Evolutionary conservation across 2,797 vertebrate species (phyloP).

Genomic region (Clarias fuscus): DNA sequence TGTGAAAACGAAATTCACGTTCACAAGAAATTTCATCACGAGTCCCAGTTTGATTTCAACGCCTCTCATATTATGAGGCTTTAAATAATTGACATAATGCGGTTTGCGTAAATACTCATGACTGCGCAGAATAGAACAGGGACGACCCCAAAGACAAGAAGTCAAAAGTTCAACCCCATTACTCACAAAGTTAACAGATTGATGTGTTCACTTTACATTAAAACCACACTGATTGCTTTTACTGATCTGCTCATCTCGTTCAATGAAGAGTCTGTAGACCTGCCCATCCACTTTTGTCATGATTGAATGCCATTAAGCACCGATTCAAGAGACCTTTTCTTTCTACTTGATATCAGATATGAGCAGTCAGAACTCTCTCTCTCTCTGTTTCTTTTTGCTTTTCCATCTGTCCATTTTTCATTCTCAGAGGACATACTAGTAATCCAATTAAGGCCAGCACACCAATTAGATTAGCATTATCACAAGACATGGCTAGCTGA

Average conservation of each 20-base stretch:
- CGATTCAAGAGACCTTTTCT: neutral
- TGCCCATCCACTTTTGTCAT: neutral
- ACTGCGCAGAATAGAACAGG: neutral
- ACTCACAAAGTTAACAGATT: neutral
- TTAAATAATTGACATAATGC: neutral
- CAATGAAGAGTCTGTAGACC: neutral
- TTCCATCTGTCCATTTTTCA: neutral
- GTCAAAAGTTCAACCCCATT: neutral
- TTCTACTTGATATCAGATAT: neutral
- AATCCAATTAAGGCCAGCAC: neutral
- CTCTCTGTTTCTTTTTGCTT: neutral
- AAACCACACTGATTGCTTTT: constrained; percentile 3
- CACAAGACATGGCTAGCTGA: neutral
- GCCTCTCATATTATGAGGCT: neutral
- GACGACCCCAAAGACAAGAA: neutral
- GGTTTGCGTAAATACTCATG: neutral
- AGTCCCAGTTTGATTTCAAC: too few species aligned
- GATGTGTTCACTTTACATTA: neutral
- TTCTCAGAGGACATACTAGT: neutral
- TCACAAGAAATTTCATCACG: too few species aligned
- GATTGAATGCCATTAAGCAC: neutral
- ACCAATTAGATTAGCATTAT: constrained; percentile 12
- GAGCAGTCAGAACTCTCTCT: neutral
- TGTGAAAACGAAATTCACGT: too few species aligned
- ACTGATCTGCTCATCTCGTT: neutral